These are phyloP conservation scores for Poecilobothrus nobilitatus DNA, from an alignment of 2,888 invertebrate genomes.

Conservation along the genomic window DNA sequence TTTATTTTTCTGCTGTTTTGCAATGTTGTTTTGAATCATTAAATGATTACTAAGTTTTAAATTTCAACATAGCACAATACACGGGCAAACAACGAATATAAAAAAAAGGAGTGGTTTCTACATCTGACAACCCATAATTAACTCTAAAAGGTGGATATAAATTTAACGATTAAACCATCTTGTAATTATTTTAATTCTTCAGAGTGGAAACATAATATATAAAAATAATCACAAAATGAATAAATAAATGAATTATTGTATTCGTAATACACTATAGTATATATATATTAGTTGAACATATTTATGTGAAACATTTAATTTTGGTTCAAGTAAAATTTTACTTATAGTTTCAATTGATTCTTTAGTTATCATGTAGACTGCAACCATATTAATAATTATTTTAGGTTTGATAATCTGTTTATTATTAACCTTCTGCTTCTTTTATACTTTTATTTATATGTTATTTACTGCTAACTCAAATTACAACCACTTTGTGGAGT, in stretches of 20 bases:
- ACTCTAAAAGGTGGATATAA: constrained; percentile 12
- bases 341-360: too few relatives aligned
- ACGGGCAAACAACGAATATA: background rate
- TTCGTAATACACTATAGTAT: too few relatives aligned
- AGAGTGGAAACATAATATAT: background rate
- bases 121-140: constrained; percentile 12
- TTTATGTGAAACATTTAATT: too few relatives aligned
- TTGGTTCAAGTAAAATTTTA: too few relatives aligned
- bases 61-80: background rate
- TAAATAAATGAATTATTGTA: background rate
- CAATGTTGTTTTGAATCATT: constrained; percentile 2
- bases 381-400: too few relatives aligned
- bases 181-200: constrained; percentile 10
- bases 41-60: constrained; percentile 4
- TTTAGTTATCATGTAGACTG: too few relatives aligned
- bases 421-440: too few relatives aligned
- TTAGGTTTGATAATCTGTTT: too few relatives aligned
- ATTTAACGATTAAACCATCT: constrained; percentile 12
- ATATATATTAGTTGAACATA: too few relatives aligned
- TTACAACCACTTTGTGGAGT: too few relatives aligned
- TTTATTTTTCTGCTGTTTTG: background rate
- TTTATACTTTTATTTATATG: too few relatives aligned
- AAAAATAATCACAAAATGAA: background rate
- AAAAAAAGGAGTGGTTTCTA: constrained; percentile 10
- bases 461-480: too few relatives aligned